Evolutionary conservation across 2,113 vertebrate species (phyloP).

Genomic region (Scomber scombrus): DNA sequence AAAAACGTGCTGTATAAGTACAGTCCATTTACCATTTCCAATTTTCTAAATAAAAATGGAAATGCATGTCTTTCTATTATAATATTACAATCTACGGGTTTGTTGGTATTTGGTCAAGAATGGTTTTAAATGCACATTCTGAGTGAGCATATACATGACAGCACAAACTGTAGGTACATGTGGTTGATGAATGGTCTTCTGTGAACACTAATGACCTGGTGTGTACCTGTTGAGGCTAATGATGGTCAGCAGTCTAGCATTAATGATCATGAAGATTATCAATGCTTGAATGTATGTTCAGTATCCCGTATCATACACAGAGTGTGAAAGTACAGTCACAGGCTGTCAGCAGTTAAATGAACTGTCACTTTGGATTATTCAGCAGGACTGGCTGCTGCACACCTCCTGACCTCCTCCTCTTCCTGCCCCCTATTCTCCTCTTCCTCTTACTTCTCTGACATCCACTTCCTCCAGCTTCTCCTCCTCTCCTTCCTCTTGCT

Average conservation of each 20-base stretch:
- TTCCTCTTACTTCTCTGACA: neutral
- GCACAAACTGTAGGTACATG: neutral
- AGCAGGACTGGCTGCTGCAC: neutral
- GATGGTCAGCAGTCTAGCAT: neutral
- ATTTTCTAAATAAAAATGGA: no score
- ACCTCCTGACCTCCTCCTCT: neutral
- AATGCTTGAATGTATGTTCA: neutral
- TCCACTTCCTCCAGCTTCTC: neutral
- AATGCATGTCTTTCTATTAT: no score
- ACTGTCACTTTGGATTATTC: constrained; percentile 45
- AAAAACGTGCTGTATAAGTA: no score
- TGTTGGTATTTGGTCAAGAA: neutral
- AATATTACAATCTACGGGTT: neutral
- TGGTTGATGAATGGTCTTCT: neutral
- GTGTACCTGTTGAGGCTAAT: neutral
- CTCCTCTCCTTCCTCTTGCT: neutral
- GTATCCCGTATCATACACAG: neutral
- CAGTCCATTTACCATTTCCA: no score
- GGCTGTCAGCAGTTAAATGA: constrained; percentile 31
- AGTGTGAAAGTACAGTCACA: constrained; percentile 12
- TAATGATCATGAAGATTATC: neutral
- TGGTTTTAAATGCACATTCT: neutral
- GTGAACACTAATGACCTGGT: no score
- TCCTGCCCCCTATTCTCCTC: neutral
- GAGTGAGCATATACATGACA: neutral